Evolutionary conservation across 2,113 vertebrate species (phyloP), one percentile per base, ranked within the genome.

Genomic region (Bos javanicus): DNA sequence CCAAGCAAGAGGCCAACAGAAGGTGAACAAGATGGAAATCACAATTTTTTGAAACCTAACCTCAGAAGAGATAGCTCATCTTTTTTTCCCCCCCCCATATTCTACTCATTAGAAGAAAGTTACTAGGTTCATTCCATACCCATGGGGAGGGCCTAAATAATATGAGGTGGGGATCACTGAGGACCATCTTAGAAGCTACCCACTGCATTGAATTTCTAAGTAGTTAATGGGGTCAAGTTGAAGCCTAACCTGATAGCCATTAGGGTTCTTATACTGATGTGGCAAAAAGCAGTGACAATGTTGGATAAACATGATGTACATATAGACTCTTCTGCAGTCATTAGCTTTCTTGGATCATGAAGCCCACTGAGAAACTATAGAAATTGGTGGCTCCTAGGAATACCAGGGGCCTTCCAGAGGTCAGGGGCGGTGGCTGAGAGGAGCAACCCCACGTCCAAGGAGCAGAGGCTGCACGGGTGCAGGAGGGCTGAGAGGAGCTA

Each of bases 401-500:
- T 62, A 15, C 28, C 28, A 60, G 28, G 28, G 28, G 28, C 60
- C 30, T 62, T 62, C 60, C 13, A 62, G 59, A 30, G 59, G 6
- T 30, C 13, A 60, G 59, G 28, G 59, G 59, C 59, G 0, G 59
- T 1, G 0, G 59, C 59, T 1, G 2, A 62, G 28, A 30, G 28
- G 59, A 62, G 59, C 28, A 62, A 62, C 13, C 59, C 59, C 59
- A 62, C 1, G 0, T 62, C 28, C 59, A 30, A 62, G 59, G 59
- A 30, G 59, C 28, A 0, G 59, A 14, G 12, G 26, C 59, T 60
- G 26, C 14, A 13, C 1, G 1, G 59, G 59, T 0, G 0, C 26
- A 30, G 59, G 59, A 62, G 59, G 59, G 59, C 28, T 28, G 3
- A 62, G 28, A 62, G 13, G 59, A 62, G 28, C 28, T 62, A 62